Base-by-base conservation (phyloP, 2,113 vertebrate species). In the Peromyscus maniculatus region DNA sequence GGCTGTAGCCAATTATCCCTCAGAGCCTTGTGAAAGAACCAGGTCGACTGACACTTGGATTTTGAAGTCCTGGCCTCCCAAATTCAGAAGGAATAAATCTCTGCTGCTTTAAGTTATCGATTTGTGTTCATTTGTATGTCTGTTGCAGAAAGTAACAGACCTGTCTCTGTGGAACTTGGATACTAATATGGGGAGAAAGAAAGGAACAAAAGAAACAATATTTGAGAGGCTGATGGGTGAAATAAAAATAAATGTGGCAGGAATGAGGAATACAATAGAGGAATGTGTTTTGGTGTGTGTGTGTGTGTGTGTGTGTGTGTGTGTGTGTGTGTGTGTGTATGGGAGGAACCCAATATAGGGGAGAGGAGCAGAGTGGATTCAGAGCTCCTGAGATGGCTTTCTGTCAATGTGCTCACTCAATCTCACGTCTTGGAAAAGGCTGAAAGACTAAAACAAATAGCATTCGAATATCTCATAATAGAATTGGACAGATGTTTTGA, bases 401-500 rank as follows among this genome's bases (percentile, higher is more conserved):
- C 11, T 57, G 6, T 33, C 2, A 57, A 66, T 84, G 1, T 77
- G 11, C 80, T 88, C 24, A 92, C 55, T 72, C 64, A 72, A 3
- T 12, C 15, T 22, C 46, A 55, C 5, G 28, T 33, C 93, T 74
- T 87, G 36, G 64, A 17, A 86, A 87, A 78, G 59, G 66, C n/a
- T 80, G 15, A 16, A n/a, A 77, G 87, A 91, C 26, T 67, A 91
- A 62, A 89, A 64, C 80, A 82, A 89, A 93, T 83, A n/a, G 43
- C 28, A 72, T 49, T 92, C 21, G 7, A 87, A 26, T 36, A 89
- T 49, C 10, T 52, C 79, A 17, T 17, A 67, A 1, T 82, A 3
- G 93, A 93, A 36, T 67, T 92, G 55, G 28, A 96, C 74, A 86
- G 43, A 84, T 78, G 19, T 64, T 87, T 94, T 62, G 21, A 91